phyloP scores from a whole-genome alignment of 2,888 invertebrate genomes.

The Anthoptus insignis region DNA sequence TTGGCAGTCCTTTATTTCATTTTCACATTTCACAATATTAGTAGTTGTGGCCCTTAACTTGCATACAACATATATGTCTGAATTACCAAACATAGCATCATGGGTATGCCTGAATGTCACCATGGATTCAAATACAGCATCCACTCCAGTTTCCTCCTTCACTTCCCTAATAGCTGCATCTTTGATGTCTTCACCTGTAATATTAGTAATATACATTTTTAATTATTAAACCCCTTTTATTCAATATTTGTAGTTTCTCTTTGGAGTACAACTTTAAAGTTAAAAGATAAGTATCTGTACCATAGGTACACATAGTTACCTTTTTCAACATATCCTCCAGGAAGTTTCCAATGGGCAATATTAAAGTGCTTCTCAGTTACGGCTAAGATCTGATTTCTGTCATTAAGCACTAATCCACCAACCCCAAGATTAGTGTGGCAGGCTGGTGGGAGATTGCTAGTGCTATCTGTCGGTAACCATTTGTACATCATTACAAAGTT shows the following conservation, averaged over 20 bases:
- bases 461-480: slow-evolving; percentile 90
- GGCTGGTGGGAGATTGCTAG: slow-evolving; percentile 90
- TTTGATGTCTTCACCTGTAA: slow-evolving; percentile 93
- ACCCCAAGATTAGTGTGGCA: slow-evolving; percentile 94
- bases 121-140: slow-evolving; percentile 91
- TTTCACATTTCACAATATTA: slow-evolving; percentile 89
- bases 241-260: too few species aligned
- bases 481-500: slow-evolving; percentile 93
- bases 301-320: too few species aligned
- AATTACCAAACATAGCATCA: slow-evolving; percentile 92
- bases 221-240: too few species aligned
- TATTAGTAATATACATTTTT: slow-evolving; percentile 37
- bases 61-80: slow-evolving; percentile 95
- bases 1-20: slow-evolving; percentile 92
- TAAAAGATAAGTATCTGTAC: too few species aligned
- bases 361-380: slow-evolving; percentile 91
- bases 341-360: slow-evolving; percentile 93
- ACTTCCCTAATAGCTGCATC: slow-evolving; percentile 96
- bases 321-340: slow-evolving; percentile 91
- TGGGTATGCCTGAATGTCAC: slow-evolving; percentile 94
- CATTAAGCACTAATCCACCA: slow-evolving; percentile 95
- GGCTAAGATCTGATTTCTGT: slow-evolving; percentile 91
- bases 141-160: slow-evolving; percentile 95
- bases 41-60: slow-evolving; percentile 89
- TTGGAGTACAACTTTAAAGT: too few species aligned